These are phyloP conservation scores for Tetragnatha montana DNA, from an alignment of 2,888 invertebrate species.

Conservation along the genomic window DNA sequence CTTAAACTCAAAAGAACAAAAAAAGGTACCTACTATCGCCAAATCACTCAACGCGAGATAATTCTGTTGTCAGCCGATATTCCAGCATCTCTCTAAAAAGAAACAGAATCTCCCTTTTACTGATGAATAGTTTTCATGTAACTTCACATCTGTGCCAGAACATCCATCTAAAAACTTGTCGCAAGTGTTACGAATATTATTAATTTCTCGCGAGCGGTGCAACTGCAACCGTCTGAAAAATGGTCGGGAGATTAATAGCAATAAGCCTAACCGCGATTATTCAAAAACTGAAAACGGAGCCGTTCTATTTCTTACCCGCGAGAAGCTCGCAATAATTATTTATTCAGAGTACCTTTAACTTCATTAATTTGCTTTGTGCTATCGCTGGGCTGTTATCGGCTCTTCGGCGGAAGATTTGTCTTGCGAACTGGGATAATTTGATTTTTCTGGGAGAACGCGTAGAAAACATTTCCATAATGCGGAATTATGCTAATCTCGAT, in stretches of 20 bases:
- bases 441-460: slow-evolving; percentile 33
- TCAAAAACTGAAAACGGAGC: slow-evolving; percentile 31
- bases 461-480: slow-evolving; percentile 48
- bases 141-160: slow-evolving; percentile 11
- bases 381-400: slow-evolving; percentile 42
- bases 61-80: background rate
- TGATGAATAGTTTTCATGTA: slow-evolving; percentile 5
- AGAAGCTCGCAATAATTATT: slow-evolving; percentile 32
- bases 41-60: background rate
- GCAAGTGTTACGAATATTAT: slow-evolving; percentile 6
- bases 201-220: background rate
- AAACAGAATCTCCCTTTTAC: background rate
- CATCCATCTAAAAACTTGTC: background rate
- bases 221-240: background rate
- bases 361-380: slow-evolving; percentile 37
- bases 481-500: slow-evolving; percentile 46
- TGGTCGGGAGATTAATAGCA: slow-evolving; percentile 11
- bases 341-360: slow-evolving; percentile 43
- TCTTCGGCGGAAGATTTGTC: slow-evolving; percentile 20
- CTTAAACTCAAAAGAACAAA: background rate
- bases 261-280: slow-evolving; percentile 18
- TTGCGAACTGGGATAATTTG: slow-evolving; percentile 35
- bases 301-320: background rate
- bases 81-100: background rate
- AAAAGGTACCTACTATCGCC: background rate